Percentiles rank a stretch among this genome's conserved stretches.
These are phyloP conservation scores for Pseudochromis fuscus DNA, from an alignment of 2,797 vertebrate species.

Conservation along the genomic window DNA sequence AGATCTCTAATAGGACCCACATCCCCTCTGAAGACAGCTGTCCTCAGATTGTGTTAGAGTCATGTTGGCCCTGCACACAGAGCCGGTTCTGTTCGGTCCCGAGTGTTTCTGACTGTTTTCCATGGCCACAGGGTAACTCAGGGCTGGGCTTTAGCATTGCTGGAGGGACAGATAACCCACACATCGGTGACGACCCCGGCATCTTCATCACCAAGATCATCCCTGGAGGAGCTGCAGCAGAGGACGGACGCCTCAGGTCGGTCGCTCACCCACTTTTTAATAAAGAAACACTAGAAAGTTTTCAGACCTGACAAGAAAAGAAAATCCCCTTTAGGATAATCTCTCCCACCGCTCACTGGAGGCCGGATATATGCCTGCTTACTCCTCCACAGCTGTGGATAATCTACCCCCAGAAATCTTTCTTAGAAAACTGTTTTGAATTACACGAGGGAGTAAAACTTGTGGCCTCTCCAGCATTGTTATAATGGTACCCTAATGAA, in stretches of 20 bases:
- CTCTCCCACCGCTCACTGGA: no score
- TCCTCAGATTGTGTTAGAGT: no score
- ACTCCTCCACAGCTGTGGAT: constrained; percentile 11
- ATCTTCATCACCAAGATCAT: constrained; percentile 99
- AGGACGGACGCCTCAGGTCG: constrained; percentile 96
- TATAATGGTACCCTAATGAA: background rate
- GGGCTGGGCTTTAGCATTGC: constrained; percentile 98
- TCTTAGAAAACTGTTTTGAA: no score
- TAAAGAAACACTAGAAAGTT: background rate
- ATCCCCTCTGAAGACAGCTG: no score
- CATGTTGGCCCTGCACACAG: no score
- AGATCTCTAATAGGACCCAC: no score
- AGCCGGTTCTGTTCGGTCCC: background rate
- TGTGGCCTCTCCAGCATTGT: background rate
- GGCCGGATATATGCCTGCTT: background rate
- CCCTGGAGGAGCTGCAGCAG: constrained; percentile 95
- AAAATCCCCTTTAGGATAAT: constrained; percentile 17
- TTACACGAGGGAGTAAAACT: no score
- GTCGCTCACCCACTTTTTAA: constrained; percentile 21
- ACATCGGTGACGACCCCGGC: constrained; percentile 96
- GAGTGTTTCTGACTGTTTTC: constrained; percentile 46
- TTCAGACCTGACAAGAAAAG: constrained; percentile 10
- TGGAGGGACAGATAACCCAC: constrained; percentile 97
- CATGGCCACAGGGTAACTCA: constrained; percentile 91
- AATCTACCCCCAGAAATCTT: background rate